A percentile compares a stretch with the other conserved stretches of the same genome.
Evolutionary conservation across 2,797 vertebrate genomes (phyloP).

Genomic region (Clarias laeviceps): DNA sequence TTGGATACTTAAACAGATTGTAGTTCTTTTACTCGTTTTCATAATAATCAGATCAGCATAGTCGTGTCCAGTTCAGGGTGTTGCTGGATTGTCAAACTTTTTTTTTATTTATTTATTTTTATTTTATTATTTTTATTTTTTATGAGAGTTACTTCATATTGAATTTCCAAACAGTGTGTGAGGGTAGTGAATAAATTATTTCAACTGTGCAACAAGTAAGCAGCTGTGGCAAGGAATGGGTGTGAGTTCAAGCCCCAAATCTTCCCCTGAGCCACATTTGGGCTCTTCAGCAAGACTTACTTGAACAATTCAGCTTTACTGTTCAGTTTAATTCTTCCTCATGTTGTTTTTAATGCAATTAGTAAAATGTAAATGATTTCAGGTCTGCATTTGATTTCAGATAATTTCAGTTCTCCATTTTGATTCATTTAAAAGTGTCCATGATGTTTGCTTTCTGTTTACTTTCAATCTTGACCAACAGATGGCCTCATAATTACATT

Average conservation of each 20-base stretch:
- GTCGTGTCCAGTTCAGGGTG: background rate
- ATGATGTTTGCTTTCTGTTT: background rate
- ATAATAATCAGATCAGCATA: background rate
- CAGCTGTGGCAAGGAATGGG: background rate
- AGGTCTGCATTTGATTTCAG: background rate
- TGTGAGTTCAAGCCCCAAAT: background rate
- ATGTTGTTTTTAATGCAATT: background rate
- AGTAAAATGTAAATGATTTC: no score
- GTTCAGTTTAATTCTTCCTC: background rate
- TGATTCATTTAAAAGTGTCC: background rate
- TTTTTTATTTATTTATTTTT: background rate
- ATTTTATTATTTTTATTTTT: background rate
- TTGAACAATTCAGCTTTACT: background rate
- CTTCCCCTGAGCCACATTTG: background rate
- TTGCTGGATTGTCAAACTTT: background rate
- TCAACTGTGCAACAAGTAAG: background rate
- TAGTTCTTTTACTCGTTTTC: background rate
- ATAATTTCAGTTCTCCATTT: background rate
- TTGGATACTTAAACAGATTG: background rate
- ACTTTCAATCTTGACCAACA: slow-evolving; percentile 1
- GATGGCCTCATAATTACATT: background rate
- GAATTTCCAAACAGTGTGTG: background rate
- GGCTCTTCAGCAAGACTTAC: background rate
- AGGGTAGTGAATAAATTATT: background rate
- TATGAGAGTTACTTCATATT: background rate